Percentiles rank a stretch among this genome's conserved stretches.
These are phyloP conservation scores for Trissonchulus latispiculum DNA, from an alignment of 2,888 invertebrate genomes.

Conservation along the genomic window DNA sequence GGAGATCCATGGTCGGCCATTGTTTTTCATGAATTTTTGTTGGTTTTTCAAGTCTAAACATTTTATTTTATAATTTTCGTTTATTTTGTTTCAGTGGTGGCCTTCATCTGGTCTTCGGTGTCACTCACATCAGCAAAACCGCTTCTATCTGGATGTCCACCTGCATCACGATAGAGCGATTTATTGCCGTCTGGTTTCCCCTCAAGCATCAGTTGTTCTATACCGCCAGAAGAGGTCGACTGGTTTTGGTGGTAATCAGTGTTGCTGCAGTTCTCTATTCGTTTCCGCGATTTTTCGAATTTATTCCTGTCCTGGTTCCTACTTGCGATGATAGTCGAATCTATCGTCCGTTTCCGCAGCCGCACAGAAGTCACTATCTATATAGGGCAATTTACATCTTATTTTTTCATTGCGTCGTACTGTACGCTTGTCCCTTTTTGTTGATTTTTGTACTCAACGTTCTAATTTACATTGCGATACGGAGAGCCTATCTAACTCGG, in stretches of 20 bases:
- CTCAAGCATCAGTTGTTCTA: not conserved
- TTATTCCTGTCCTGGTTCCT: not conserved
- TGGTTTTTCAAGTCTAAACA: too few species aligned
- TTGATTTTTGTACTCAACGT: not conserved
- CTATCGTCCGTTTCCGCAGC: not conserved
- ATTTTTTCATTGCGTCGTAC: constrained; percentile 3
- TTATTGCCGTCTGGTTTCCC: constrained; percentile 5
- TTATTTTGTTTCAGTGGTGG: not conserved
- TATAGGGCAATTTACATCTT: not conserved
- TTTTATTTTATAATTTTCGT: too few species aligned
- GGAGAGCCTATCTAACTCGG: not conserved
- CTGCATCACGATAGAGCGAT: not conserved
- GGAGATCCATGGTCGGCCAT: too few species aligned
- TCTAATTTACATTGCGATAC: not conserved
- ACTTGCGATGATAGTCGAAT: not conserved
- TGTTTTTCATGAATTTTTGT: too few species aligned
- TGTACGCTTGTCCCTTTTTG: constrained; percentile 1
- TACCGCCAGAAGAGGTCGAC: not conserved
- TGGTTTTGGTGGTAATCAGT: not conserved
- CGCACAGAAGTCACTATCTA: not conserved
- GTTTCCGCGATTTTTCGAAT: constrained; percentile 10
- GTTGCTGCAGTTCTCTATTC: not conserved
- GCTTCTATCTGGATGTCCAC: not conserved
- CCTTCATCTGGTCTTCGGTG: not conserved
- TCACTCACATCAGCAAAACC: not conserved